Percentiles rank a stretch among this genome's conserved stretches.
These are phyloP conservation scores for Lasiurus cinereus DNA, from an alignment of 2,113 vertebrate genomes.

Conservation along the genomic window DNA sequence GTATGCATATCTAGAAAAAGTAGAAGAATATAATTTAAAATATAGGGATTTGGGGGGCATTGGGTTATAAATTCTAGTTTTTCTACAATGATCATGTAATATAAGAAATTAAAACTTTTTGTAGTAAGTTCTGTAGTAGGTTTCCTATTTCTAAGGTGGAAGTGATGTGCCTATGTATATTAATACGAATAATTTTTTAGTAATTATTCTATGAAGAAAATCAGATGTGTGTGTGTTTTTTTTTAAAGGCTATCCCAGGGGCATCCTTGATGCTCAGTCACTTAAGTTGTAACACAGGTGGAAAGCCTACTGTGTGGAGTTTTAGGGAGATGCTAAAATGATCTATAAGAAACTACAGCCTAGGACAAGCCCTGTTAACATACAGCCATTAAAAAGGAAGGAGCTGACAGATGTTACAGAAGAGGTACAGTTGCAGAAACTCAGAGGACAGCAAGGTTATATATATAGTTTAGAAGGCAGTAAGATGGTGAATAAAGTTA, in stretches of 20 bases:
- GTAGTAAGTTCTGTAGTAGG: neutral
- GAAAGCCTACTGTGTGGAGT: neutral
- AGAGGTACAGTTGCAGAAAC: neutral
- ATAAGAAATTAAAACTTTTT: conserved; percentile 21
- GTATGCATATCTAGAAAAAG: neutral
- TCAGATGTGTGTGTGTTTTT: neutral
- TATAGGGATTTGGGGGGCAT: neutral
- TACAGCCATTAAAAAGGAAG: neutral
- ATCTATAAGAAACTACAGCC: neutral
- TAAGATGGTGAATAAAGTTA: neutral
- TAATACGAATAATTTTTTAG: neutral
- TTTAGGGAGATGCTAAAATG: neutral
- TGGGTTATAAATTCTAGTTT: neutral
- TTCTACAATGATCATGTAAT: conserved; percentile 33
- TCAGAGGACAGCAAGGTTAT: neutral
- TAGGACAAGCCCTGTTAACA: neutral
- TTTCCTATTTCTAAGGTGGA: conserved; percentile 28
- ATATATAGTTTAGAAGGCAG: neutral
- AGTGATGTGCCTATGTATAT: neutral
- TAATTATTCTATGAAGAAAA: conserved; percentile 42
- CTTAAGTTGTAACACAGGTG: neutral
- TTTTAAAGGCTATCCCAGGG: neutral
- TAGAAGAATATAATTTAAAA: neutral
- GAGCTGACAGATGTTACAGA: neutral
- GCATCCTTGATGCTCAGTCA: neutral